Base-by-base conservation (phyloP, 2,888 invertebrate genomes). In the Plagodis pulveraria region DNA sequence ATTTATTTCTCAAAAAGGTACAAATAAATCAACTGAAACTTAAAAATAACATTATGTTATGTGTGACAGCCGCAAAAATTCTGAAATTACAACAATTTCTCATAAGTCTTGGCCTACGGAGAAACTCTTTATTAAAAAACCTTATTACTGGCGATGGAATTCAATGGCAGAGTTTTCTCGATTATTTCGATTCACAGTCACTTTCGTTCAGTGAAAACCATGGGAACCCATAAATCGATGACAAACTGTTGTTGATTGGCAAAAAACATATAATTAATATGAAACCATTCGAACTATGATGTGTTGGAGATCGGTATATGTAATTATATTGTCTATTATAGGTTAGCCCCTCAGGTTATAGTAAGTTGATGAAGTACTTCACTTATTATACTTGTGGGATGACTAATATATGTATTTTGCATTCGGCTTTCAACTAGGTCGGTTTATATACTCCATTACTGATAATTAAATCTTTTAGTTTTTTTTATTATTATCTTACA, bases 201-300 rank as follows among this genome's bases (percentile, higher is more conserved):
- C 85, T 86, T 83, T 86, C 84, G 71, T 81, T 79, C 42, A 74
- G 77, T 79, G 83, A 82, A 85, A 85, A 81, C 76, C 80, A 81
- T 87, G 86, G 66, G 85, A 86, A 71, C 64, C 45, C 63, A 70
- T 75, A 70, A 50, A 50, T 41, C 46, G 52, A 63, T 62, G 63
- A 63, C 65, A 65, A 68, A 62, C 62, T 61, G 63, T 61, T 61
- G 60, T 67, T 63, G 63, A 67, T 70, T 69, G 56, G 58, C 59
- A 77, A 78, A 76, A 77, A 72, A 63, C 43, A 43, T 47, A 55
- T 71, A 75, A 73, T 76, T 71, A 69, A 58, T 64, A 56, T 54
- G 48, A 54, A 51, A 34, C 56, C 53, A 51, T 40, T 40, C 10
- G 10, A 40, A 8, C 40, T 22, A 22, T 22, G 40, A 40, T 42